Conservation (phyloP, 2,113 vertebrate genomes). For the Tauraco erythrolophus region DNA sequence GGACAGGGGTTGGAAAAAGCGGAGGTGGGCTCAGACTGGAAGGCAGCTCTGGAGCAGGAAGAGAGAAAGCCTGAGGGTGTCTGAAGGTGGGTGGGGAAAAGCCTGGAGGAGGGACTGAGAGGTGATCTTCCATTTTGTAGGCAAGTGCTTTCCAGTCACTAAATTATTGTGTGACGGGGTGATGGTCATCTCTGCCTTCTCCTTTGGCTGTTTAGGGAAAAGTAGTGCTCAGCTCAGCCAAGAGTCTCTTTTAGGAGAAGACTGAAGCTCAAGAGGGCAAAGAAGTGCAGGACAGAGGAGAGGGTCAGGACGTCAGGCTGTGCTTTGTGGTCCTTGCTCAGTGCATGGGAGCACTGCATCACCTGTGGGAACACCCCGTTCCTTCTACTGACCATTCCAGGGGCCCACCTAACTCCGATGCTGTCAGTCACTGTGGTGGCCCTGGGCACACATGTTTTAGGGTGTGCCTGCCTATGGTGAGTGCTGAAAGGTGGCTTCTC, state of each 20-base stretch:
- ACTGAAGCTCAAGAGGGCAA: background rate
- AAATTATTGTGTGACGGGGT: fast-evolving
- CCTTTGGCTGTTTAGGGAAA: background rate
- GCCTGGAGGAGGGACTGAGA: background rate
- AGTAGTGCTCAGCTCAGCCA: background rate
- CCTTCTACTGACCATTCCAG: background rate
- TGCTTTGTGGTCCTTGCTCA: background rate
- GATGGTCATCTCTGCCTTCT: background rate
- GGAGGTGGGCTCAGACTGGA: background rate
- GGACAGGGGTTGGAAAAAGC: background rate
- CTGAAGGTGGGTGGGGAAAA: background rate
- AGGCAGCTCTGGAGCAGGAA: background rate
- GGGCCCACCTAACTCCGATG: background rate
- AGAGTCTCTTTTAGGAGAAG: background rate
- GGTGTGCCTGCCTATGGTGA: background rate
- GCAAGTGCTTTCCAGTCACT: background rate
- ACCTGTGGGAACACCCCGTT: background rate
- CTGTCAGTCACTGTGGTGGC: background rate
- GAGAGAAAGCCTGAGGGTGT: background rate
- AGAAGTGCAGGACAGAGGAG: background rate
- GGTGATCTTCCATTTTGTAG: background rate
- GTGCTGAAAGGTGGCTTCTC: background rate
- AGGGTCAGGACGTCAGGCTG: background rate
- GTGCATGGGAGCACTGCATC: background rate
- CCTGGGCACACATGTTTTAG: background rate